These are phyloP conservation scores for Macaria liturata DNA, from an alignment of 2,888 invertebrate species.

Conservation along the genomic window DNA sequence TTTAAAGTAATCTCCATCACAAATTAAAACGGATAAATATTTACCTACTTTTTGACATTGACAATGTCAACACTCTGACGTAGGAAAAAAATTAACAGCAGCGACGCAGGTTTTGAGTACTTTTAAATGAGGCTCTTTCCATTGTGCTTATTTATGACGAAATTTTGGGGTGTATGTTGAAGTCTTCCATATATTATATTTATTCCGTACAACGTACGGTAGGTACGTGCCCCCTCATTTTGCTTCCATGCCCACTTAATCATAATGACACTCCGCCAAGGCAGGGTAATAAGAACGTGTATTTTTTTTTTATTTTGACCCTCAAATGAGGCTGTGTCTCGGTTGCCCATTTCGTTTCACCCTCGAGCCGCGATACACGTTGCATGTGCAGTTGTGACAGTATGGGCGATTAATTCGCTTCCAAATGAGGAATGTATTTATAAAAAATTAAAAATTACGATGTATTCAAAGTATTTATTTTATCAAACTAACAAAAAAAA, in stretches of 20 bases:
- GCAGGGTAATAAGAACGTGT: slow-evolving; percentile 51
- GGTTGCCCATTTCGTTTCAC: slow-evolving; percentile 71
- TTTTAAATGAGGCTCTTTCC: no score
- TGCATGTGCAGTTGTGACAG: slow-evolving; percentile 56
- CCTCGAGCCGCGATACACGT: slow-evolving; percentile 51
- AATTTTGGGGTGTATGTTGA: not conserved
- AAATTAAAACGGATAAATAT: no score
- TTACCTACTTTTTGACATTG: no score
- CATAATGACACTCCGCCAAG: slow-evolving; percentile 48
- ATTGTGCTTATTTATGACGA: not conserved
- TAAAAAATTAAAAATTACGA: no score
- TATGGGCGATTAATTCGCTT: not conserved
- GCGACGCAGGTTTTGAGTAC: no score
- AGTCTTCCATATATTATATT: not conserved
- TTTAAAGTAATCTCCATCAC: no score
- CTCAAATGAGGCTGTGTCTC: slow-evolving; percentile 59
- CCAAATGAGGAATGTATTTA: no score
- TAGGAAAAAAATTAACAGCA: no score
- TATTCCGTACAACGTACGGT: slow-evolving; percentile 2
- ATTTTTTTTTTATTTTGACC: slow-evolving; percentile 60
- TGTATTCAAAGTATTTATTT: no score
- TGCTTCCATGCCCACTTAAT: slow-evolving; percentile 45
- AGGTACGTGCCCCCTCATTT: slow-evolving; percentile 34
- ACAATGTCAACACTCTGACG: no score
- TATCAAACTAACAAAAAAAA: no score